Percentiles rank a stretch among this genome's conserved stretches.
These are phyloP conservation scores for Acridotheres tristis DNA, from an alignment of 2,797 vertebrate genomes.

Conservation along the genomic window DNA sequence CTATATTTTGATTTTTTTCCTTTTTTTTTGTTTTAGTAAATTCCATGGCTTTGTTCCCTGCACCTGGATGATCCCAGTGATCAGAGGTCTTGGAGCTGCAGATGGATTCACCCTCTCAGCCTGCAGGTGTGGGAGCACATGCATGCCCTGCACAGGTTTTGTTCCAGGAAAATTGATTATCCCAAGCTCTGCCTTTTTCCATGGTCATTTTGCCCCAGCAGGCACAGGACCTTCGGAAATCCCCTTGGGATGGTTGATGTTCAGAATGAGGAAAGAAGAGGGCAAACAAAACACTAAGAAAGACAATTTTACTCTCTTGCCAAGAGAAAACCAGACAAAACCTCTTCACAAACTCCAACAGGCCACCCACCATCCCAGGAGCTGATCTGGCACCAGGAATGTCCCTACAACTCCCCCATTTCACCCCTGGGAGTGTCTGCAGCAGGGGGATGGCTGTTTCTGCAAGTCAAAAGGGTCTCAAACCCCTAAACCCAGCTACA, in stretches of 20 bases:
- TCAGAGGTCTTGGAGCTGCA: neutral
- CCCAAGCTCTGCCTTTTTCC: neutral
- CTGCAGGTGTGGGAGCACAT: fast-evolving
- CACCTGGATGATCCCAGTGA: neutral
- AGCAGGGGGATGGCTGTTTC: neutral
- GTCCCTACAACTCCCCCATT: neutral
- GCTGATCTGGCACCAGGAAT: neutral
- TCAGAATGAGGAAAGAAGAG: neutral
- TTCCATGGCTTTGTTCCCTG: neutral
- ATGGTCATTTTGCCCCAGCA: neutral
- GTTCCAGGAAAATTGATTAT: neutral
- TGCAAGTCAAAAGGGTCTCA: neutral
- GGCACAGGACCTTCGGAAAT: neutral
- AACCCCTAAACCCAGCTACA: neutral
- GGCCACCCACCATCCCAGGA: neutral
- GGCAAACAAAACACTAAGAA: neutral
- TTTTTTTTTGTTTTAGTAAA: neutral
- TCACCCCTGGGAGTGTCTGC: neutral
- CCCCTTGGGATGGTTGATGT: fast-evolving
- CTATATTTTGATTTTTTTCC: neutral
- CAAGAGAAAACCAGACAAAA: neutral
- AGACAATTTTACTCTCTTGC: neutral
- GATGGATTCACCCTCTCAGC: neutral
- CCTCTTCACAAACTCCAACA: neutral
- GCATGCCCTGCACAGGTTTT: neutral